Percentiles rank a stretch among this genome's conserved stretches.
phyloP scores from a whole-genome alignment of 2,888 invertebrate genomes.

The Campoplex capitator region DNA sequence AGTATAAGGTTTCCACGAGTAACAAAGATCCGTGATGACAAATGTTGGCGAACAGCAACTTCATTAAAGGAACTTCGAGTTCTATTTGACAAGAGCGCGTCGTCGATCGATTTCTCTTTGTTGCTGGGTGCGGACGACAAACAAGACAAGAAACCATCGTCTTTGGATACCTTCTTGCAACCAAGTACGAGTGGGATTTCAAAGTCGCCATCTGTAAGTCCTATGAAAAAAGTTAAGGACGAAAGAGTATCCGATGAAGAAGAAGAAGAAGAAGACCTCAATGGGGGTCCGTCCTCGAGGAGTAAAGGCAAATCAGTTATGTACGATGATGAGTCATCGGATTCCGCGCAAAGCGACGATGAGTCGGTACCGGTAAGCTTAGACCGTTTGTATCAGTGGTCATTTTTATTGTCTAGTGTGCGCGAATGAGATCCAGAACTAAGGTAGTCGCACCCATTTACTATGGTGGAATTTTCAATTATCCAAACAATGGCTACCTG shows the following conservation, averaged over 20 bases:
- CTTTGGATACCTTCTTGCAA: slow-evolving; percentile 34
- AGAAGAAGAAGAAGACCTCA: slow-evolving; percentile 31
- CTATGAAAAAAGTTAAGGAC: slow-evolving; percentile 36
- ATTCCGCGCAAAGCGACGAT: slow-evolving; percentile 38
- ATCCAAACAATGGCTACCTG: background rate
- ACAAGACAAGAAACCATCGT: slow-evolving; percentile 11
- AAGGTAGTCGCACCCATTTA: background rate
- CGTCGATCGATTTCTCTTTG: slow-evolving; percentile 79
- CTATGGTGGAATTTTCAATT: slow-evolving; percentile 7
- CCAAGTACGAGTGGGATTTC: slow-evolving; percentile 52
- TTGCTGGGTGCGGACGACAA: slow-evolving; percentile 69
- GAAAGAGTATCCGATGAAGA: slow-evolving; percentile 47
- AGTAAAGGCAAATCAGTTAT: background rate
- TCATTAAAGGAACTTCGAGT: slow-evolving; percentile 90
- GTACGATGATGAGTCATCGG: slow-evolving; percentile 30
- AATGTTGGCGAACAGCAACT: slow-evolving; percentile 94
- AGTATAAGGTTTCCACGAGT: slow-evolving; percentile 97
- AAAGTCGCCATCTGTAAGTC: slow-evolving; percentile 44
- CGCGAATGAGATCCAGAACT: background rate
- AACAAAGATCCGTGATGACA: slow-evolving; percentile 92
- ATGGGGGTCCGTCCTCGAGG: background rate
- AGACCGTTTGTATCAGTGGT: background rate
- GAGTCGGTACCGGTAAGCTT: slow-evolving; percentile 74
- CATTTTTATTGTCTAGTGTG: background rate
- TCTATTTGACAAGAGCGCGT: slow-evolving; percentile 87